Percentiles rank a stretch among this genome's conserved stretches.
phyloP scores from a whole-genome alignment of 1,140 invertebrate genomes.

The Formica selysi region DNA sequence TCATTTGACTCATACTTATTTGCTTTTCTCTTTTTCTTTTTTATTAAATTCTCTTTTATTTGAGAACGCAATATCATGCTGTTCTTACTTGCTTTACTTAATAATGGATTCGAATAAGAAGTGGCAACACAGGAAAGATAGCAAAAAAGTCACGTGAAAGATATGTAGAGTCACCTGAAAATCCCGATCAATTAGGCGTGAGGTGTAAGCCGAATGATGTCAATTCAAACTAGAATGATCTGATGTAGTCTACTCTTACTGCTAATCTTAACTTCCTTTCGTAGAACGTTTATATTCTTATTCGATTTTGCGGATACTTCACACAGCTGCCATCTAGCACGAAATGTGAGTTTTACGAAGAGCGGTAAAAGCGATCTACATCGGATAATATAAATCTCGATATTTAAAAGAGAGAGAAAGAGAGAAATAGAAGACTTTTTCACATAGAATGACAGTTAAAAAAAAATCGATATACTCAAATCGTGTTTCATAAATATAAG shows the following conservation, averaged over 20 bases:
- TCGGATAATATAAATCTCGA: neutral
- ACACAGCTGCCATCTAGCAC: slow-evolving; percentile 68
- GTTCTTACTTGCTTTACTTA: too few species aligned
- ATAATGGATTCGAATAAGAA: neutral
- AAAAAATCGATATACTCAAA: neutral
- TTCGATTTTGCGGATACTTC: neutral
- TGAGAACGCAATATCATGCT: too few species aligned
- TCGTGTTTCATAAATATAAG: neutral
- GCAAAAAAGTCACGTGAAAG: neutral
- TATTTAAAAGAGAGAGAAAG: too few species aligned
- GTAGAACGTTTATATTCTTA: neutral
- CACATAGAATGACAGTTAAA: neutral
- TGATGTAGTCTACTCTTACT: neutral
- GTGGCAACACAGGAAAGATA: neutral
- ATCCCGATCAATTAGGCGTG: neutral
- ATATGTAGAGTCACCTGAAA: neutral
- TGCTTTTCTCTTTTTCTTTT: neutral
- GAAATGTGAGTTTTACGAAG: neutral
- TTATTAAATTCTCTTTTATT: too few species aligned
- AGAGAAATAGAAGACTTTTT: neutral
- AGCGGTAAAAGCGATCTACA: neutral
- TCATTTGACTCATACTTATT: neutral
- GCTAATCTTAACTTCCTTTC: neutral
- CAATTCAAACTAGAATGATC: neutral
- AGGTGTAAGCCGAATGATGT: neutral